Base-by-base conservation (phyloP, 1,140 invertebrate species). In the Chironomus striatipennis region DNA sequence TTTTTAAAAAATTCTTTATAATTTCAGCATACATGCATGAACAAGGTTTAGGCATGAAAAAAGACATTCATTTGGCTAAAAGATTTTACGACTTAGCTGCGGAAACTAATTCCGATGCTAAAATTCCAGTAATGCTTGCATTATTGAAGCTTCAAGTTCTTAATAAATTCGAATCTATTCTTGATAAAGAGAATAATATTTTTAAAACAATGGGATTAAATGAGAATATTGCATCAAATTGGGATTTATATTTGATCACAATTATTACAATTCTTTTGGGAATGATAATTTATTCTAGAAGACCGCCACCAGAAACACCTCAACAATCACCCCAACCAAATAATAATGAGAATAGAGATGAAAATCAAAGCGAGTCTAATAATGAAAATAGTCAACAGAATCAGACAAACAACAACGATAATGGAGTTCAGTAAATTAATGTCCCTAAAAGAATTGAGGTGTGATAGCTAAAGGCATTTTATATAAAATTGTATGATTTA, bases 81-180 rank as follows among this genome's bases (percentile, higher is more conserved):
- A 86, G 98, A 70, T 98, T 95, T 81, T 99, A 99, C 83, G 98
- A 99, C 85, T 88, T 94, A 80, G 98, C 98, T 1, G 95, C 96
- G 0, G 97, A 99, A 82, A 94, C 95, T 0, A 95, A 91, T 83
- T 85, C 90, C 0, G 98, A 99, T 83, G 98, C 98, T 1, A 90
- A 94, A 79, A 90, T 99, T 74, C 98, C 98, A 47, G 96, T 98
- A 1, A 90, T 94, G 0, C 84, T 99, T 10, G 98, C 97, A 5
- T 84, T 99, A 1, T 85, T 95, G 64, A 97, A 98, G 81, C 85
- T 99, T 0, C 91, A 89, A 77, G 83, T 97, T 57, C 83, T 95
- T 15, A 92, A 93, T 76, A 89, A 89, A 75, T 76, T 93, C 4
- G 87, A 91, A 78, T 88, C 89, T 76, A 78, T 95, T 18, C 15